Evolutionary conservation across 2,113 vertebrate genomes (phyloP), one percentile per base, ranked within the genome.

Genomic region (Nestor notabilis): DNA sequence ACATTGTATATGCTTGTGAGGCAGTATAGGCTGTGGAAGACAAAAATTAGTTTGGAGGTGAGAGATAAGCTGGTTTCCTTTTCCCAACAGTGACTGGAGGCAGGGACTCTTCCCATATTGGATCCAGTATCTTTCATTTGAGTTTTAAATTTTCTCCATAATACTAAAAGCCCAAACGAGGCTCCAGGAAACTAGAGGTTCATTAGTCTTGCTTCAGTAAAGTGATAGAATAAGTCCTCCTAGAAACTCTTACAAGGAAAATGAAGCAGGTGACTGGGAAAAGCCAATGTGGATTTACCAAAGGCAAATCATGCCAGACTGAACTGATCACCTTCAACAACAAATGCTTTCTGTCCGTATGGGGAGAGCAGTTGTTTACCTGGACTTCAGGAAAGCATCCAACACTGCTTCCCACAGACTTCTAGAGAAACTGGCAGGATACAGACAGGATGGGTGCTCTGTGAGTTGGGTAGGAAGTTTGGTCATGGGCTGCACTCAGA

Each of bases 401-500:
- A 41, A 8, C 20, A 52, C 17, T 71, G 13, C 33, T 43, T 79
- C 13, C 11, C 24, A 76, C n/a, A 76, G 11, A 9, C 43, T 60
- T 13, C 50, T n/a, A 58, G 44, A 44, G 6, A 56, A 64, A 55
- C 19, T n/a, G 12, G 23, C 31, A 50, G 55, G 17, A 39, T n/a
- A 43, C 15, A 70, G 58, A 58, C 50, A 52, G n/a, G 66, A 17
- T n/a, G 23, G 10, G 16, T n/a, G 17, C 3, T 44, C 43, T 52
- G 28, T 46, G 66, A 58, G 28, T 39, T n/a, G 18, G 7, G 13
- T 44, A 28, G 37, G 35, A 58, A 79, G 28, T 25, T 39, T 49
- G 43, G 11, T 56, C 7, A 37, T 5, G 2, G 33, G 17, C 15
- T 0, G 0, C 47, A 31, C 11, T 52, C 16, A 27, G 43, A 47